These are phyloP conservation scores for Tetragonula carbonaria DNA, from an alignment of 2,888 invertebrate species.

Conservation along the genomic window DNA sequence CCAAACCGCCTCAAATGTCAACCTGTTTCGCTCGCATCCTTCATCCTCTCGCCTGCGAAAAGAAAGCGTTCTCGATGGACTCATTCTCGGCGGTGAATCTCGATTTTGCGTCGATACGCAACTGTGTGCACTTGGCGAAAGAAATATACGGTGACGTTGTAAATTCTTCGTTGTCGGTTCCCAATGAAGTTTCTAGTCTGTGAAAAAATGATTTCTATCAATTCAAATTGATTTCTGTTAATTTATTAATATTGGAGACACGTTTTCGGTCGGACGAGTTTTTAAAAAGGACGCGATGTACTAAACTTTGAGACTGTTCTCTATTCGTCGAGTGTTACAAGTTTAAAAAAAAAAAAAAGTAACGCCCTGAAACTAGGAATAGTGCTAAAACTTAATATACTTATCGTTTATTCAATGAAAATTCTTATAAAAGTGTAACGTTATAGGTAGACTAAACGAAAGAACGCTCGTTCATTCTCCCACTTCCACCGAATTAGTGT, in stretches of 20 bases:
- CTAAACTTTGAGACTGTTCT: not conserved
- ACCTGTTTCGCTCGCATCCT: constrained; percentile 51
- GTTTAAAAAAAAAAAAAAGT: too few species aligned
- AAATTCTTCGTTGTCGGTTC: not conserved
- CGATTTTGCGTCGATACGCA: not conserved
- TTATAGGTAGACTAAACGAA: too few species aligned
- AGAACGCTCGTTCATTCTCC: too few species aligned
- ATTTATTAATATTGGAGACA: not conserved
- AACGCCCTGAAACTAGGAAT: too few species aligned
- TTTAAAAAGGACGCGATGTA: not conserved
- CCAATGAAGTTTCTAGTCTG: not conserved
- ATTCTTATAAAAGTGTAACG: too few species aligned
- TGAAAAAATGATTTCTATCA: not conserved
- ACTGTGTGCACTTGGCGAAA: not conserved
- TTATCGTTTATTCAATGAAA: too few species aligned
- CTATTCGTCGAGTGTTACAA: too few species aligned
- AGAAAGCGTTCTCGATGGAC: constrained; percentile 11
- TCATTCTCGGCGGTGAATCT: not conserved
- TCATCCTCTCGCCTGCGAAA: constrained; percentile 30
- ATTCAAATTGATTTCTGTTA: not conserved
- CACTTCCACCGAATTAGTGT: too few species aligned
- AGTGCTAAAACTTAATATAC: too few species aligned
- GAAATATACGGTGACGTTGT: not conserved
- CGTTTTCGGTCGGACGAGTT: not conserved
- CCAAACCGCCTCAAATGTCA: constrained; percentile 49